Evolutionary conservation across 2,797 vertebrate species (phyloP).

Genomic region (Sebastes wilsoni): DNA sequence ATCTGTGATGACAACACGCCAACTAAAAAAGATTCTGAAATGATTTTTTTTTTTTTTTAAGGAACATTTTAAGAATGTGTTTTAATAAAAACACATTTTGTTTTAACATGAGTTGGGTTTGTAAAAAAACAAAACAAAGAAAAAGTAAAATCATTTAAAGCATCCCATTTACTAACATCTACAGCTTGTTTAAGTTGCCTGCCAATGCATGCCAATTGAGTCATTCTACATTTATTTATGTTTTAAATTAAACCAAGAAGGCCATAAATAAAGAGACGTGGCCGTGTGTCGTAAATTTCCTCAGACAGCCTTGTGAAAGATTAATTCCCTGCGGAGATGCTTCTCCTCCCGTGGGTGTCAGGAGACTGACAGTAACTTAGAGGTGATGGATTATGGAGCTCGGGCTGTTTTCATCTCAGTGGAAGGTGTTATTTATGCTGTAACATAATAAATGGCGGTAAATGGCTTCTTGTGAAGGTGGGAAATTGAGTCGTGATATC

Average conservation of each 20-base stretch:
- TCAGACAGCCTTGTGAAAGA: neutral
- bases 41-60: neutral
- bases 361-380: neutral
- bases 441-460: neutral
- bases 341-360: neutral
- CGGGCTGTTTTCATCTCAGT: neutral
- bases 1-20: neutral
- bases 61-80: neutral
- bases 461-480: neutral
- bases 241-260: neutral
- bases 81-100: neutral
- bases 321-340: neutral
- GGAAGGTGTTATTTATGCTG: neutral
- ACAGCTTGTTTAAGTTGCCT: neutral
- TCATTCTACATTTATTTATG: neutral
- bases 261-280: neutral
- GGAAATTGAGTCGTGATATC: neutral
- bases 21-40: neutral
- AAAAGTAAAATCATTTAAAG: neutral
- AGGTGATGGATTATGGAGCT: conserved; percentile 11
- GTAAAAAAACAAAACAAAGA: neutral
- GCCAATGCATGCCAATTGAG: no score
- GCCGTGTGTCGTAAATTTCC: neutral
- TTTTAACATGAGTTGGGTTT: neutral
- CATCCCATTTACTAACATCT: neutral